These are phyloP conservation scores for Characodon lateralis DNA, from an alignment of 2,797 vertebrate species.

Conservation along the genomic window DNA sequence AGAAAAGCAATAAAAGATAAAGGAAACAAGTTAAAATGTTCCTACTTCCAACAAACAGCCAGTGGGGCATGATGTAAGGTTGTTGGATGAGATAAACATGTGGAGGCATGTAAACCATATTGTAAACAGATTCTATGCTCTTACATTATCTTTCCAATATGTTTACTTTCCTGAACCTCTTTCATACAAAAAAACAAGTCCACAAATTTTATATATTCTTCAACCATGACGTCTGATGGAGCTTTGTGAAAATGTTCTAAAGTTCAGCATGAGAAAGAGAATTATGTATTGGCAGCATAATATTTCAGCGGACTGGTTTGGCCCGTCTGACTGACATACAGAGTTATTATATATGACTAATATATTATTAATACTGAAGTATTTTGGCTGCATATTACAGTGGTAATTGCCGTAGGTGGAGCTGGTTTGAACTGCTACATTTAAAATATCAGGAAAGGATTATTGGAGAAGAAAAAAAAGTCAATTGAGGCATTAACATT, in stretches of 20 bases:
- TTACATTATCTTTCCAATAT: neutral
- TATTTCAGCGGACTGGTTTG: neutral
- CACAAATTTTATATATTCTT: neutral
- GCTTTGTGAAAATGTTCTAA: neutral
- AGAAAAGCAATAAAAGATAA: neutral
- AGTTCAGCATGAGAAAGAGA: neutral
- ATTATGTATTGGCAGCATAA: neutral
- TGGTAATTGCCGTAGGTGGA: neutral
- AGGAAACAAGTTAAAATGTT: neutral
- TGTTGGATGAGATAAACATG: neutral
- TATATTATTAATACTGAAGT: neutral
- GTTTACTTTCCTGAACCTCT: neutral
- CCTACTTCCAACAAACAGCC: neutral
- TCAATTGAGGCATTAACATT: neutral
- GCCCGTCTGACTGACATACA: neutral
- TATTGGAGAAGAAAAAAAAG: neutral
- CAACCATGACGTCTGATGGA: neutral
- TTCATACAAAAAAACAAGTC: neutral
- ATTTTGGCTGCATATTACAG: neutral
- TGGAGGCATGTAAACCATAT: neutral
- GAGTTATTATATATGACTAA: constrained; percentile 5
- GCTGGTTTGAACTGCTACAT: neutral
- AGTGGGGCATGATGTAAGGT: neutral
- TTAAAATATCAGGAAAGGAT: neutral
- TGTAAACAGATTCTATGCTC: neutral